phyloP scores from a whole-genome alignment of 2,113 vertebrate genomes.

The Hiodon alosoides region DNA sequence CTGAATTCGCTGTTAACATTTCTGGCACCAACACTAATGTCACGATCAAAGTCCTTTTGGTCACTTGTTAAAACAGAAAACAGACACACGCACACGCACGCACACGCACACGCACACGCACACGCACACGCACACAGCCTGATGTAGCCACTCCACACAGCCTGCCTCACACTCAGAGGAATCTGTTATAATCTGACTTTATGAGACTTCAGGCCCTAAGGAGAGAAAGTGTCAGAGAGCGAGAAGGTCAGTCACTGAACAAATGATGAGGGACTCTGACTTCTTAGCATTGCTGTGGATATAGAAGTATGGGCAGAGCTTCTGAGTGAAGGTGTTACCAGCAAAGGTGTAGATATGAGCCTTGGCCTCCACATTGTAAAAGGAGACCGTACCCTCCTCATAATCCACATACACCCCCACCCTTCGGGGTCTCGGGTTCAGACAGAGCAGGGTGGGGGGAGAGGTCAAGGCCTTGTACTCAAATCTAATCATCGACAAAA shows the following conservation, averaged over 20 bases:
- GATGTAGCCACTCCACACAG: too few relatives aligned
- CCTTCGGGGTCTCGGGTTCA: slow-evolving; percentile 45
- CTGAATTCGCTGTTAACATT: too few relatives aligned
- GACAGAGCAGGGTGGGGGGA: slow-evolving; percentile 35
- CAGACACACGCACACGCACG: too few relatives aligned
- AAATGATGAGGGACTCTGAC: slow-evolving; percentile 30
- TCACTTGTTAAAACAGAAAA: too few relatives aligned
- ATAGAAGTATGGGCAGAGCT: slow-evolving; percentile 65
- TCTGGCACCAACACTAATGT: too few relatives aligned
- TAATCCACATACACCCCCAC: slow-evolving; percentile 71
- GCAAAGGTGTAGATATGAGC: slow-evolving; percentile 60
- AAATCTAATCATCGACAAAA: background rate
- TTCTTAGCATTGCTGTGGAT: slow-evolving; percentile 32
- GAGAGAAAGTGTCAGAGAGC: background rate
- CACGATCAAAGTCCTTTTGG: too few relatives aligned
- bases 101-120: too few relatives aligned
- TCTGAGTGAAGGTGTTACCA: slow-evolving; percentile 54
- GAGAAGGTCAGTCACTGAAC: background rate
- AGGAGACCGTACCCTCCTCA: slow-evolving; percentile 63
- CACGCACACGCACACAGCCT: too few relatives aligned
- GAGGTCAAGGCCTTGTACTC: background rate
- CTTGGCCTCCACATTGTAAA: slow-evolving; percentile 52
- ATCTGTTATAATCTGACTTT: background rate
- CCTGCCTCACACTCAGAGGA: too few relatives aligned
- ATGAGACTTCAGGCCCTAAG: background rate